Evolutionary conservation across 2,113 vertebrate genomes (phyloP).

Genomic region (Eulemur macaco): DNA sequence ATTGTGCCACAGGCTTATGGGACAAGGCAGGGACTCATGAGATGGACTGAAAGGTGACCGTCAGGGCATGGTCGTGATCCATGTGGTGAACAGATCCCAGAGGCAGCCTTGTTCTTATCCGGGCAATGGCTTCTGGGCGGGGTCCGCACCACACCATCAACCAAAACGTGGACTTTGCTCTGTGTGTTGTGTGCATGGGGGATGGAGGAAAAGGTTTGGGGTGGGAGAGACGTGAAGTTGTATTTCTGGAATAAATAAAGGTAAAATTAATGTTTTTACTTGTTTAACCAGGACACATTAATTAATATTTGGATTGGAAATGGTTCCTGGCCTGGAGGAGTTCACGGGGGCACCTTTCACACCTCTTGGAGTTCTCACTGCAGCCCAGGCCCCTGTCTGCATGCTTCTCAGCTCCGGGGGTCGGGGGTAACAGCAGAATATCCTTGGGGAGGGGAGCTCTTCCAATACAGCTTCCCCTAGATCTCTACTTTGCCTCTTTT

Average conservation of each 20-base stretch:
- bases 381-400: background rate
- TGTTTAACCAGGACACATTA: background rate
- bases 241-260: background rate
- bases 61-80: background rate
- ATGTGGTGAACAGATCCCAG: background rate
- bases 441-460: background rate
- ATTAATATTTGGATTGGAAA: background rate
- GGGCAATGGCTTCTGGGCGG: background rate
- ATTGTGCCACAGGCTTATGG: background rate
- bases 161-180: background rate
- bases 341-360: background rate
- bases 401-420: background rate
- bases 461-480: background rate
- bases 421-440: background rate
- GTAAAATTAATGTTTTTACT: background rate
- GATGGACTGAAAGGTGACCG: background rate
- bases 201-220: background rate
- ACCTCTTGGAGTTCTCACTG: background rate
- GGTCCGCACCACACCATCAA: background rate
- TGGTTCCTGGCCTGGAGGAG: background rate
- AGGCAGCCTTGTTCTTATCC: background rate
- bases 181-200: background rate
- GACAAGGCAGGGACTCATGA: background rate
- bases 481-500: background rate
- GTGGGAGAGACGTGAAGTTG: background rate